phyloP scores from a whole-genome alignment of 2,888 invertebrate species.

The Byasa hedistus region DNA sequence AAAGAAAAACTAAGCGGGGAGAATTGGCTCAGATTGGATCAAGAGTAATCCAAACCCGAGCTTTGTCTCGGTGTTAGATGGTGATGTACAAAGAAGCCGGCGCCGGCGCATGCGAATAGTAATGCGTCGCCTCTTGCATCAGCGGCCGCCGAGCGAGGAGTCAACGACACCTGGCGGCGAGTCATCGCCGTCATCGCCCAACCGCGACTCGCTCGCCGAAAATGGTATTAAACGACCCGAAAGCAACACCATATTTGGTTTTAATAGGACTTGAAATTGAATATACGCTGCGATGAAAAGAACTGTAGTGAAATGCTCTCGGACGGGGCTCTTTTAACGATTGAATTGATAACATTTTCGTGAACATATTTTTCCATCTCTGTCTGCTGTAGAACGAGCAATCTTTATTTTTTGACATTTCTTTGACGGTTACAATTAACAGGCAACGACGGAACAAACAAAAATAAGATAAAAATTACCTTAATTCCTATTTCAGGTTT shows the following conservation, averaged over 20 bases:
- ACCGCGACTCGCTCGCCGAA: constrained; percentile 23
- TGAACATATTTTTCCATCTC: constrained; percentile 10
- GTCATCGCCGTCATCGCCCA: constrained; percentile 52
- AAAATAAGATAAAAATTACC: not conserved
- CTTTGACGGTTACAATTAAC: too few relatives aligned
- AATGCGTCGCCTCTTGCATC: constrained; percentile 60
- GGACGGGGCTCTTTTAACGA: constrained; percentile 7
- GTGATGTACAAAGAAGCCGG: constrained; percentile 34
- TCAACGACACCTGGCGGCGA: constrained; percentile 64
- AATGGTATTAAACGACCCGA: constrained; percentile 30
- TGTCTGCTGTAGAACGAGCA: not conserved
- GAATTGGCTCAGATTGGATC: constrained; percentile 3
- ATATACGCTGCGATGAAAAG: constrained; percentile 19
- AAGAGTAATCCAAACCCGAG: constrained; percentile 2
- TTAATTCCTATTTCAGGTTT: not conserved
- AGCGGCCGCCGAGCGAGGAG: constrained; percentile 53
- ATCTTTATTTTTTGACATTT: not conserved
- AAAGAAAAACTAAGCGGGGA: not conserved
- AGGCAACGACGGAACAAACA: too few relatives aligned
- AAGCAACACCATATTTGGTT: constrained; percentile 25
- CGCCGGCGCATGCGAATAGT: constrained; percentile 61
- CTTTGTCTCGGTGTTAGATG: constrained; percentile 7
- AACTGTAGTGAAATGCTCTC: constrained; percentile 15
- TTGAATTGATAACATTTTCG: constrained; percentile 23
- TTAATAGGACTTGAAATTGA: constrained; percentile 27